phyloP scores from a whole-genome alignment of 2,113 vertebrate genomes.

The Leptosomus discolor region DNA sequence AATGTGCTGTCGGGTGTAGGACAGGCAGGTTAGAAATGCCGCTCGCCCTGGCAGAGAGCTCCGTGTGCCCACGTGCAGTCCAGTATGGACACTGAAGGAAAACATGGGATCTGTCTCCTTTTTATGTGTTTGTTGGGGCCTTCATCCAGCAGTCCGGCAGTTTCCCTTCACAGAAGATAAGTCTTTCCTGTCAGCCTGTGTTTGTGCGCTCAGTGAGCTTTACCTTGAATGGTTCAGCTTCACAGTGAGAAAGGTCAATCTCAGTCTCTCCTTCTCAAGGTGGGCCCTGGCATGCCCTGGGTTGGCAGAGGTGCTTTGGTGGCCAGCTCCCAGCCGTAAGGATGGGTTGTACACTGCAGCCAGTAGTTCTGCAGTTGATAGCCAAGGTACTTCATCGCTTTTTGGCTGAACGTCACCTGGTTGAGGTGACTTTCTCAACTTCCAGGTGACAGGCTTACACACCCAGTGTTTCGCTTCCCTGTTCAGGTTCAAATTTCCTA shows the following conservation, averaged over 20 bases:
- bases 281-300: background rate
- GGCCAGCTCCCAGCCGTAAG: fast-evolving
- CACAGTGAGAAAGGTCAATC: fast-evolving
- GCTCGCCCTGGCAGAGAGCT: fast-evolving
- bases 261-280: background rate
- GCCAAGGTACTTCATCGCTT: background rate
- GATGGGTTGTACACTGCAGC: fast-evolving
- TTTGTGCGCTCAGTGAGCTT: background rate
- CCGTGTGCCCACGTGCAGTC: fast-evolving
- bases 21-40: background rate
- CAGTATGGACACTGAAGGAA: background rate
- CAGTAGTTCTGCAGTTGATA: background rate
- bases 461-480: background rate
- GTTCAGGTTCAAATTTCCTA: fast-evolving
- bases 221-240: background rate
- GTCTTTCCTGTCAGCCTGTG: background rate
- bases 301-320: fast-evolving
- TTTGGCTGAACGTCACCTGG: background rate
- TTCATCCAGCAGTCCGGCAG: background rate
- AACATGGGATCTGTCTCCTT: fast-evolving
- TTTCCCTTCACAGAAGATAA: background rate
- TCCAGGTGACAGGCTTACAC: background rate
- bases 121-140: fast-evolving
- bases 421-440: background rate
- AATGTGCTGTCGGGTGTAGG: fast-evolving